Evolutionary conservation across 2,888 invertebrate genomes (phyloP), one percentile per base, ranked within the genome.

Genomic region (Pristionchus fissidentatus): DNA sequence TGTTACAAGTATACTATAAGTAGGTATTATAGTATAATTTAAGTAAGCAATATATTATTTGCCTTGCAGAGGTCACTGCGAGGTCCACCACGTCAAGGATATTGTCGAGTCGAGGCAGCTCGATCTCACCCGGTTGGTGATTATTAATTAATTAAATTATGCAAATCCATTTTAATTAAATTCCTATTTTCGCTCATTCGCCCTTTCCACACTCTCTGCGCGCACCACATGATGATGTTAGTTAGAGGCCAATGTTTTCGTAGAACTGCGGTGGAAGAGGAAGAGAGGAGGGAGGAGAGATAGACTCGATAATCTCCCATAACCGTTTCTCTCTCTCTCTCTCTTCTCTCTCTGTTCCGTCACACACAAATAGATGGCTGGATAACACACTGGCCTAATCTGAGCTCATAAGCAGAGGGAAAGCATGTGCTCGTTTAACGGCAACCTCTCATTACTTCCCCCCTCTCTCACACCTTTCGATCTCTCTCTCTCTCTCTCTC

Each of bases 61-160:
- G 5, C 41, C 5, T 13, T 73, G 38, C 78, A 78, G 78, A 52
- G 52, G 78, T 35, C 78, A 35, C 1, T 78, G 78, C 26, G 22
- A 29, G 22, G 52, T 78, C 32, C 26, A 32, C 19, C 32, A n/a
- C 29, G 78, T 78, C 32, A 49, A 52, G n/a, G 78, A 78, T 41
- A 41, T 78, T 13, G 78, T 22, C 19, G 52, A 29, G 13, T 78
- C 78, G 38, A 49, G 78, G 32, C 29, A 78, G 32, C 15, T 49
- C n/a, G 78, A 78, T 29, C 55, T 78, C 10, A 19, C 52, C 10
- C 26, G 22, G 73, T 73, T 41, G 41, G 62, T 35, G 8, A 32
- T 26, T 26, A 8, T 35, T 62, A 5, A 32, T 5, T 62, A 32
- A n/a, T 62, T 62, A 29, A 4, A 8, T 49, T 13, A 13, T 49